A percentile compares a stretch with the other conserved stretches of the same genome.
phyloP scores from a whole-genome alignment of 2,113 vertebrate genomes.

The Oreochromis spilurus region DNA sequence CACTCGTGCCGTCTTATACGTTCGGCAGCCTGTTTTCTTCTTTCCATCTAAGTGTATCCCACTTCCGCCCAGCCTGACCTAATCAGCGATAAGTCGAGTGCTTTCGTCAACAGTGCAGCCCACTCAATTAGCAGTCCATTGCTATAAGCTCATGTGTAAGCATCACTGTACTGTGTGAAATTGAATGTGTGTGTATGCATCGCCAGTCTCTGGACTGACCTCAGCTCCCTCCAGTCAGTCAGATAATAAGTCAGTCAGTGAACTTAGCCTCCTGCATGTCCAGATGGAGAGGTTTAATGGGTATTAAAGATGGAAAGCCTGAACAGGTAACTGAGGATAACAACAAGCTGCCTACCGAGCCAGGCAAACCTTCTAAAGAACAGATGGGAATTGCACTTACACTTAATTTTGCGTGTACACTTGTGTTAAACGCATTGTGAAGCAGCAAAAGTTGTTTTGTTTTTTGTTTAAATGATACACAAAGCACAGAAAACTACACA shows the following conservation, averaged over 20 bases:
- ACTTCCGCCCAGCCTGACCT: constrained; percentile 28
- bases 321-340: constrained; percentile 30
- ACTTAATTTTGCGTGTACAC: background rate
- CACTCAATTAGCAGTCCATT: constrained; percentile 51
- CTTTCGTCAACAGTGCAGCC: constrained; percentile 50
- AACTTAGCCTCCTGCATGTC: constrained; percentile 27
- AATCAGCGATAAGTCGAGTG: constrained; percentile 54
- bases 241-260: constrained; percentile 30
- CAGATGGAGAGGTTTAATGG: constrained; percentile 53
- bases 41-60: background rate
- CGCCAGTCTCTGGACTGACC: constrained; percentile 15
- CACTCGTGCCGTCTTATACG: constrained; percentile 10
- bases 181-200: background rate
- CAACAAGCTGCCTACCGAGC: background rate
- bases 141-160: constrained; percentile 58
- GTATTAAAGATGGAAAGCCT: constrained; percentile 27
- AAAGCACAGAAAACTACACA: background rate
- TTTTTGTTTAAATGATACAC: background rate
- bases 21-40: background rate
- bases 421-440: background rate
- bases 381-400: background rate
- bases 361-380: background rate
- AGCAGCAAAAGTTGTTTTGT: background rate
- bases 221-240: constrained; percentile 23
- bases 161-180: constrained; percentile 35